A percentile compares a stretch with the other conserved stretches of the same genome.
These are phyloP conservation scores for Aphaenogaster rudis DNA, from an alignment of 1,140 invertebrate species.

Conservation along the genomic window DNA sequence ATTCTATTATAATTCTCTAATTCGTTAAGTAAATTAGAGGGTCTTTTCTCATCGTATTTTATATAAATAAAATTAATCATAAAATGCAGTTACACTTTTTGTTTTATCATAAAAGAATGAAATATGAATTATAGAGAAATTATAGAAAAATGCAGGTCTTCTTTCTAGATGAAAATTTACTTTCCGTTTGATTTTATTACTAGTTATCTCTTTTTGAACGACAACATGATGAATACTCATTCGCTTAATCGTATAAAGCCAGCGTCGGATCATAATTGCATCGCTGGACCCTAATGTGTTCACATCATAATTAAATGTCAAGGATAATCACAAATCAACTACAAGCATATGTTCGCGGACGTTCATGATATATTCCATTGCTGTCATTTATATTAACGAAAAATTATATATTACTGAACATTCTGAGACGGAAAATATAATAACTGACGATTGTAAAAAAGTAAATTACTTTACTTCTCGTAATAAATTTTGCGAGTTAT, in stretches of 20 bases:
- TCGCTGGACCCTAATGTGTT: not conserved
- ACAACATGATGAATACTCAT: not conserved
- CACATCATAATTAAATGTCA: not conserved
- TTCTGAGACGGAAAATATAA: not conserved
- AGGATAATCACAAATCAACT: slow-evolving; percentile 20
- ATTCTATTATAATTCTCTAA: not conserved
- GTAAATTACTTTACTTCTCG: not conserved
- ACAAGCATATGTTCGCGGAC: not conserved
- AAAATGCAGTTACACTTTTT: not conserved
- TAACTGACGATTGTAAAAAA: not conserved
- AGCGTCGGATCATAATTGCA: not conserved
- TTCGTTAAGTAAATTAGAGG: not conserved
- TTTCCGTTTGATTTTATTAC: not conserved
- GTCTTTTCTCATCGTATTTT: not conserved
- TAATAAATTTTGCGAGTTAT: not conserved
- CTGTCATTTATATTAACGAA: not conserved
- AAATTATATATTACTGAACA: not conserved
- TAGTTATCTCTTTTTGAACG: not conserved
- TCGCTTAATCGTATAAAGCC: slow-evolving; percentile 7
- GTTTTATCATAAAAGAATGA: not conserved
- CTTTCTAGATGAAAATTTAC: not conserved
- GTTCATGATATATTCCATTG: not conserved
- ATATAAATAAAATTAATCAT: not conserved
- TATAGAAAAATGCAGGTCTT: not conserved
- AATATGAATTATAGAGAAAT: not conserved